Evolutionary conservation across 1,140 invertebrate species (phyloP), one percentile per base, ranked within the genome.

Genomic region (Phthorimaea operculella): DNA sequence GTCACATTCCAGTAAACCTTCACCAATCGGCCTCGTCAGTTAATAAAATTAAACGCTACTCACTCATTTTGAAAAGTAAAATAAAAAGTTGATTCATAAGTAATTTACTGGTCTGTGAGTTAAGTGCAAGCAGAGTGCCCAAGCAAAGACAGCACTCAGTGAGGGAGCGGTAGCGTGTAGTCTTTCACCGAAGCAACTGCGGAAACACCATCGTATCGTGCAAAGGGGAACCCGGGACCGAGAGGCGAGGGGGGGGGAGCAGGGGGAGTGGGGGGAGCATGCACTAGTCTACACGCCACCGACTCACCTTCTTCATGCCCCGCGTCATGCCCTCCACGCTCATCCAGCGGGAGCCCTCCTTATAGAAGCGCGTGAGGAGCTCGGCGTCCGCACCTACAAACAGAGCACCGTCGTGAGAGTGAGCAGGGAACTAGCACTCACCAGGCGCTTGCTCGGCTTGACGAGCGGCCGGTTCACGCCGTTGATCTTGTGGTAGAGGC

Each of bases 401-500:
- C 59, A 74, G 61, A 74, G 44, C 59, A 55, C 67, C 73, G 76
- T 72, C 62, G 68, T 59, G 51, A 9, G 39, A 28, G 5, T 1
- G 28, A 56, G 18, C 21, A 28, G 7, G 33, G 39, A 28, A 28
- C 21, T 28, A 28, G 21, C 21, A 80, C 92, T 93, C 88, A 95
- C 94, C 89, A 95, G 89, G 89, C 94, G 88, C 87, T 95, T 95
- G 72, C 93, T 94, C 55, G 93, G 94, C 83, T 95, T 95, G 60
- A 96, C 93, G 66, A 96, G 88, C 42, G 94, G 94, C 62, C 94
- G 88, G 85, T 96, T 96, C 90, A 95, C 95, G 66, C 95, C 94
- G 87, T 98, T 98, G 91, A 97, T 96, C 87, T 97, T 97, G 85
- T 96, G 95, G 88, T 97, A 98, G 39, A 98, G 89, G 57, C 96